Base-by-base conservation (phyloP, 1,140 invertebrate genomes). In the Plutomurus gul region DNA sequence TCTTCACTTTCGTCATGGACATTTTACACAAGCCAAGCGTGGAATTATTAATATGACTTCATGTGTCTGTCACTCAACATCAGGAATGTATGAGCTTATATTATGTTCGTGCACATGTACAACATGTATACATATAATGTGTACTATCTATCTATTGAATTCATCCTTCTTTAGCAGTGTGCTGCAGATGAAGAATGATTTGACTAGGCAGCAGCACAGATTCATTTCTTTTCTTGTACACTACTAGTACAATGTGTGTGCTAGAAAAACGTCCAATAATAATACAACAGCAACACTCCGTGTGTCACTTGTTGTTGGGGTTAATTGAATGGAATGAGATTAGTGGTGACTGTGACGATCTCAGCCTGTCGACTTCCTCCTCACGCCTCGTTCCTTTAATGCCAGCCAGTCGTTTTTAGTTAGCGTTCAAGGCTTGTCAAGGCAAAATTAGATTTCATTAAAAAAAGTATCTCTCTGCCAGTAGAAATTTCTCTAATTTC, bases 1-100 rank as follows among this genome's bases (percentile, higher is more conserved):
- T 40, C 70, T 73, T 73, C 56, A 65, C 39, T 49, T 75, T 75
- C 73, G 73, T 75, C 73, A 75, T 47, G 73, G 73, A 47, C 73
- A 75, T 75, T 75, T 75, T 47, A 36, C 40, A 40, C 37, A 75
- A 46, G 30, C 73, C 73, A 75, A 75, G 40, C 73, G 73, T 75
- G 73, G 73, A 75, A 36, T 75, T 75, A 47, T 47, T 75, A 47
- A 75, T 43, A 73, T 73, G 70, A 73, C 56, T 65, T 65, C 56
- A 65, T 65, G 56, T 65, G 56, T 65, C 56, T 65, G 56, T 36
- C 56, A 65, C 56, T 65, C 56, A 65, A 65, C 27, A 65, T 65
- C 56, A 65, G 30, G 27, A 16, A 33, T 65, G 16, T 43, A 43
- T 43, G n/a, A n/a, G 11, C 11, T 3, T 43, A 43, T 13, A 13